Base-by-base conservation (phyloP, 2,888 invertebrate genomes). In the Chloroclysta siterata region DNA sequence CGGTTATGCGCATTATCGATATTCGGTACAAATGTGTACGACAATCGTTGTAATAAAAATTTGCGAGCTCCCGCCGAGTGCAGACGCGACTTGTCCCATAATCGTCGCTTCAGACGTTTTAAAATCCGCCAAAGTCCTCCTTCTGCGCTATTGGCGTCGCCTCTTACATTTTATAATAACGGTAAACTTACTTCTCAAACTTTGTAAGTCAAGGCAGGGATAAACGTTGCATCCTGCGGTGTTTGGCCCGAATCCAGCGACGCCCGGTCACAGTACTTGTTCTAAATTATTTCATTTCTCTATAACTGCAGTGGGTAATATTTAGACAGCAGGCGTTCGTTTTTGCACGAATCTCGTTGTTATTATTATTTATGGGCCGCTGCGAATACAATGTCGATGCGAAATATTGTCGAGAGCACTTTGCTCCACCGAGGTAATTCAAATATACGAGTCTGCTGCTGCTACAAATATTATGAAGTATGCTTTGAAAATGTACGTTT, bases 231-330 rank as follows among this genome's bases (percentile, higher is more conserved):
- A 79, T 75, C 79, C 82, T 72, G 78, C 74, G 72, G 77, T 77
- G 76, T 70, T 78, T 88, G 88, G 88, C 87, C 71, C 64, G 61
- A 64, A 58, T 82, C 87, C 88, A 88, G 74, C 63, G 73, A 76
- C 76, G 73, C 66, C 73, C 69, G 78, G 81, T 80, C 80, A 77
- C 77, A 79, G 76, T 63, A 72, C 69, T 68, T 79, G 73, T 81
- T 82, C 78, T 79, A 82, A 86, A 87, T 87, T 85, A 87, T 85
- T 85, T 83, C 85, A 87, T 84, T 77, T 81, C 84, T 83, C 80
- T 76, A 80, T 83, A 78, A 78, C 79, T 76, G 75, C 68, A 72
- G 70, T 77, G 78, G 79, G 79, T 81, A 77, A 74, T 75, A 75
- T 76, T 71, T 74, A 75, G 70, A 70, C 75, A 53, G 52, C n/a